Percentiles rank a stretch among this genome's conserved stretches.
Evolutionary conservation across 2,797 vertebrate genomes (phyloP).

Genomic region (Anguilla megastoma): DNA sequence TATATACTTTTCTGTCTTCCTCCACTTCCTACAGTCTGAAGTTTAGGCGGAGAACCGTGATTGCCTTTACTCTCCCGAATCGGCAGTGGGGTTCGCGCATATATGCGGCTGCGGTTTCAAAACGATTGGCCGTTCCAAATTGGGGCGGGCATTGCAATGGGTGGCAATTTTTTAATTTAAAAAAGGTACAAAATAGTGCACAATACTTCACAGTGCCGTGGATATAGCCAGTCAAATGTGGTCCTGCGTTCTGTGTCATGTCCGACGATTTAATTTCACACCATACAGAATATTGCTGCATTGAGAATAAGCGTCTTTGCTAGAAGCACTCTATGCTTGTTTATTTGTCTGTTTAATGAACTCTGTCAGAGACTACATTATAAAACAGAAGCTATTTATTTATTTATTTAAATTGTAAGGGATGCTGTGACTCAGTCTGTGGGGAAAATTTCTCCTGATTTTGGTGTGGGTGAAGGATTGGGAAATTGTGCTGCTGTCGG

Average conservation of each 20-base stretch:
- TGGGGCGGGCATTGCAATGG: no score
- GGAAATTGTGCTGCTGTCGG: not conserved
- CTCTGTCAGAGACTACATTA: not conserved
- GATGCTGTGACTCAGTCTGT: slow-evolving; percentile 5
- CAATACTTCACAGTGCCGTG: not conserved
- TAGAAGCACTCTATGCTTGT: not conserved
- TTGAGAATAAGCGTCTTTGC: not conserved
- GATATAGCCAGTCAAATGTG: not conserved
- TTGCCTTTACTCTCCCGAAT: no score
- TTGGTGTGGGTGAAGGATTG: slow-evolving; percentile 16
- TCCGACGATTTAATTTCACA: not conserved
- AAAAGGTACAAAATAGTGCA: no score
- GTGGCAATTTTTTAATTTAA: no score
- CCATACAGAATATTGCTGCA: not conserved
- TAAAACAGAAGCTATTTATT: not conserved
- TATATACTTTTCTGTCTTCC: no score
- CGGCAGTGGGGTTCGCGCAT: no score
- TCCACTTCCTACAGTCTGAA: no score
- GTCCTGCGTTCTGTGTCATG: not conserved
- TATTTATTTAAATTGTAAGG: not conserved
- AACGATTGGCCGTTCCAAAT: no score
- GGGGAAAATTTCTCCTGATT: no score
- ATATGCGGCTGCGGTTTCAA: no score
- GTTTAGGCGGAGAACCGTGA: no score
- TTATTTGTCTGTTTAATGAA: not conserved